Percentiles rank a stretch among this genome's conserved stretches.
Conservation (phyloP, 2,888 invertebrate species). For the Chaetoderma sp. region DNA sequence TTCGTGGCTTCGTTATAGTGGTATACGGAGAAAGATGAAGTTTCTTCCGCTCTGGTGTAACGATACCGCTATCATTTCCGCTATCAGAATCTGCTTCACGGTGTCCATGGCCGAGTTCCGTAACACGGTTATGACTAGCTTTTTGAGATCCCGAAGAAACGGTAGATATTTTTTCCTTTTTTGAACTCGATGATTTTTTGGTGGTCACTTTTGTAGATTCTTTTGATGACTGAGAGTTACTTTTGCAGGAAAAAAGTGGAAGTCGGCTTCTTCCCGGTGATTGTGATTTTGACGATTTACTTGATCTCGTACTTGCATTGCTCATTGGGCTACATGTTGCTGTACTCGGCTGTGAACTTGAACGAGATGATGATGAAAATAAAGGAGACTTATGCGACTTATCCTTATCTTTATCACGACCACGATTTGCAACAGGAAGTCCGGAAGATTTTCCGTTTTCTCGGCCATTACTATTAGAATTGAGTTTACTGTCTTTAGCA, state of each 20-base stretch:
- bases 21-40: slow-evolving; percentile 69
- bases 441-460: neutral
- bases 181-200: slow-evolving; percentile 51
- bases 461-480: neutral
- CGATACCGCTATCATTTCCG: slow-evolving; percentile 67
- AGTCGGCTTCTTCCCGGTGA: slow-evolving; percentile 45
- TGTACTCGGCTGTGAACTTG: slow-evolving; percentile 32
- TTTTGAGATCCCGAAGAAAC: slow-evolving; percentile 43
- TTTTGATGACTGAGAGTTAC: slow-evolving; percentile 26
- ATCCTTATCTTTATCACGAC: slow-evolving; percentile 33
- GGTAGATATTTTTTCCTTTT: slow-evolving; percentile 61
- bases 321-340: slow-evolving; percentile 32
- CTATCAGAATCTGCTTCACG: slow-evolving; percentile 62
- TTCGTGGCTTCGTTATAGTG: slow-evolving; percentile 67
- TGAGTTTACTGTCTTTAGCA: too few relatives aligned
- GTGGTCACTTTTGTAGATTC: slow-evolving; percentile 40
- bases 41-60: slow-evolving; percentile 48
- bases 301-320: slow-evolving; percentile 31
- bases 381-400: neutral
- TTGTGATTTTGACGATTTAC: slow-evolving; percentile 35
- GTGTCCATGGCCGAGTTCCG: slow-evolving; percentile 23
- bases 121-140: slow-evolving; percentile 38
- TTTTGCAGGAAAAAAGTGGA: slow-evolving; percentile 40
- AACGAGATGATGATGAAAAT: slow-evolving; percentile 21
- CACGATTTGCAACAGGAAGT: slow-evolving; percentile 9